These are phyloP conservation scores for Tineola bisselliella DNA, from an alignment of 2,888 invertebrate species.

Conservation along the genomic window DNA sequence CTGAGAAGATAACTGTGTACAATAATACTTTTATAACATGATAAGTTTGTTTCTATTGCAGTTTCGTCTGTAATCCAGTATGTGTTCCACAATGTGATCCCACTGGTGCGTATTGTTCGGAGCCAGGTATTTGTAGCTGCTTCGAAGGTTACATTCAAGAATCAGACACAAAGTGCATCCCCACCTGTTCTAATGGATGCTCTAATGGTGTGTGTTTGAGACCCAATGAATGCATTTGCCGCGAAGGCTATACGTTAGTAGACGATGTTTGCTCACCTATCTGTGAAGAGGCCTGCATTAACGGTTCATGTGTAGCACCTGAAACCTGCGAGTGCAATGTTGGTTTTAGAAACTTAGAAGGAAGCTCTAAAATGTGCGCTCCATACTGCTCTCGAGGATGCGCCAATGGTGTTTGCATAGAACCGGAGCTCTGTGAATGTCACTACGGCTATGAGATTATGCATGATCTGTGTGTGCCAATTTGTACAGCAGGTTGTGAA, in stretches of 20 bases:
- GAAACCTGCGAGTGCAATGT: constrained; percentile 49
- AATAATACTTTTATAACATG: too few species aligned
- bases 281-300: not conserved
- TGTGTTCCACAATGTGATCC: constrained; percentile 21
- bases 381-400: constrained; percentile 23
- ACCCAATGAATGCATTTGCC: constrained; percentile 28
- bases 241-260: constrained; percentile 26
- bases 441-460: constrained; percentile 17
- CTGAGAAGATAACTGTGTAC: too few species aligned
- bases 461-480: constrained; percentile 20
- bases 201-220: constrained; percentile 26
- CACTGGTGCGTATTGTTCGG: constrained; percentile 22
- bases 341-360: constrained; percentile 33
- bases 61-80: not conserved
- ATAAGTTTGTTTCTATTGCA: not conserved
- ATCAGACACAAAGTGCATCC: constrained; percentile 14
- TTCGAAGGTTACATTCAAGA: constrained; percentile 17
- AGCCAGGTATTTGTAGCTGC: constrained; percentile 23
- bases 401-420: constrained; percentile 22
- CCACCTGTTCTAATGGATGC: constrained; percentile 26
- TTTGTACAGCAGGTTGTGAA: constrained; percentile 21
- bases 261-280: not conserved
- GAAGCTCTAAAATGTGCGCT: constrained; percentile 16
- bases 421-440: constrained; percentile 23
- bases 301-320: constrained; percentile 32